These are phyloP conservation scores for Papilio polytes DNA, from an alignment of 1,140 invertebrate genomes.

Conservation along the genomic window DNA sequence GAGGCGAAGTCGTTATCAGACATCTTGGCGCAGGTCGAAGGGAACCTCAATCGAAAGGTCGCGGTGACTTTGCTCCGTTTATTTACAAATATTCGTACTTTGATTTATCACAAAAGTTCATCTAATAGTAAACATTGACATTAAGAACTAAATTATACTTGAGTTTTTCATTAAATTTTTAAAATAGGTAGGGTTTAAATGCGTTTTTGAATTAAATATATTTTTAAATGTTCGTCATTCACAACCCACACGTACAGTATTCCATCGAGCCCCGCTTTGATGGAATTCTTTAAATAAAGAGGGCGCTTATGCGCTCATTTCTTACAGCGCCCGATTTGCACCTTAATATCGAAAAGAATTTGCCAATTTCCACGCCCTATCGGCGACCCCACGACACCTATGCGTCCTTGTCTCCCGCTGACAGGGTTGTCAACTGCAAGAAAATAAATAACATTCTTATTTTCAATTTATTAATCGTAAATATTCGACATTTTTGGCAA, in stretches of 20 bases:
- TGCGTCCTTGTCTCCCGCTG: constrained; percentile 55
- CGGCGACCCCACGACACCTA: constrained; percentile 69
- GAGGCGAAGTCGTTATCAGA: constrained; percentile 63
- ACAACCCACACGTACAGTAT: neutral
- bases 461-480: too few species aligned
- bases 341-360: constrained; percentile 65
- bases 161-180: neutral
- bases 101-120: constrained; percentile 2
- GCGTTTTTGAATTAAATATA: constrained; percentile 1
- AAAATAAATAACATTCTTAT: neutral
- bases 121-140: neutral
- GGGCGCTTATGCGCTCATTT: constrained; percentile 42
- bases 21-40: constrained; percentile 60
- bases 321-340: constrained; percentile 47
- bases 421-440: constrained; percentile 31
- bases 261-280: constrained; percentile 8
- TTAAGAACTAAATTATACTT: neutral
- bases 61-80: constrained; percentile 9
- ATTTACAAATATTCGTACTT: neutral
- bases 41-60: constrained; percentile 43
- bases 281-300: constrained; percentile 44
- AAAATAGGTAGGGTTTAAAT: neutral
- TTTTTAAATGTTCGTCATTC: neutral
- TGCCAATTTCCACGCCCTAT: constrained; percentile 70
- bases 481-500: neutral